Evolutionary conservation across 2,797 vertebrate species (phyloP), one percentile per base, ranked within the genome.

Genomic region (Liparis tanakae): DNA sequence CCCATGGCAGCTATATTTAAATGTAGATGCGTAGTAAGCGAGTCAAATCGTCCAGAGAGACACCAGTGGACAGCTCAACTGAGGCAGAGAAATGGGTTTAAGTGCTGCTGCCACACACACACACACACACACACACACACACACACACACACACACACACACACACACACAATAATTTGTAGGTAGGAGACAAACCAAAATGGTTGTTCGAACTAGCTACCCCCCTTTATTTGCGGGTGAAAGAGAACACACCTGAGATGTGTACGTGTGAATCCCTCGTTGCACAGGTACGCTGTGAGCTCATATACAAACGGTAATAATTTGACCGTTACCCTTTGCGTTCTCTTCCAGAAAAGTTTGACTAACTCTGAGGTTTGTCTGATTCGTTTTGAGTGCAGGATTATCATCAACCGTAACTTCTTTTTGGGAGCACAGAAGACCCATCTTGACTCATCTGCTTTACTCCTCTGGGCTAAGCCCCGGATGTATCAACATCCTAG

Each of bases 21-120:
- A 33, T 56, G 0, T 44, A n/a, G 13, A 7, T 20, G 7, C 18
- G 7, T 39, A 22, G 74, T 75, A 68, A 61, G 56, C 75, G 41
- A 6, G 68, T 80, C 78, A 73, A 41, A 57, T 58, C 20, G n/a
- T 67, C 30, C 63, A 9, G 18, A 72, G 68, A 5, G 3, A 63
- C 54, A 64, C 68, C 44, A 37, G 71, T 39, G 65, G 82, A 75
- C 68, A 59, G 82, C 60, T 84, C 72, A 81, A 30, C 25, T 30
- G 25, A 30, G 25, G 25, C 25, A 30, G 25, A 30, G 25, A 30
- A 30, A 30, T 30, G 25, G 25, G 25, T 30, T 30, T 30, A 30
- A 30, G 25, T 30, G 25, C 25, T 30, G 25, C 25, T 30, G 25
- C 2, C 25, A 30, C 25, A 30, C 25, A 30, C 25, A 30, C 25